These are phyloP conservation scores for Bombus breviceps DNA, from an alignment of 1,140 invertebrate species.

Conservation along the genomic window DNA sequence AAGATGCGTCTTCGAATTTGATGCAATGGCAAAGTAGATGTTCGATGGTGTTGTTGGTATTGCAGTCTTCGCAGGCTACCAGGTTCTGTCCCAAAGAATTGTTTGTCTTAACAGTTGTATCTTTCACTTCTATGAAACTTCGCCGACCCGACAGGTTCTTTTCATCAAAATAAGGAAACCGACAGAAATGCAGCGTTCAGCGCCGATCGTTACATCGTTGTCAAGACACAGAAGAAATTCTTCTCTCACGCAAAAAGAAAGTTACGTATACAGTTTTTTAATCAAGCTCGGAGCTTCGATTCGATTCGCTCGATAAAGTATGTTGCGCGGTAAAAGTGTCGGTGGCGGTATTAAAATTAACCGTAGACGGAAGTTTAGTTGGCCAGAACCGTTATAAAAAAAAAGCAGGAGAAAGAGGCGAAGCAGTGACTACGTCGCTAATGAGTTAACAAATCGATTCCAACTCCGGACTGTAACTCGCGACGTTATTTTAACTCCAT, in stretches of 20 bases:
- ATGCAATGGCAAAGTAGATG: too few relatives aligned
- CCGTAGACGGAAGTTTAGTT: not conserved
- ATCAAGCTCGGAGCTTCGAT: not conserved
- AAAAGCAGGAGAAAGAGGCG: not conserved
- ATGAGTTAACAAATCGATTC: constrained; percentile 47
- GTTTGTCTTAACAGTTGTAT: too few relatives aligned
- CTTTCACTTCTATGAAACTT: too few relatives aligned
- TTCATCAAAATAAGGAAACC: too few relatives aligned
- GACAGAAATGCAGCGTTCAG: too few relatives aligned
- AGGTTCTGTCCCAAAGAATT: too few relatives aligned
- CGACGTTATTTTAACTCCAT: constrained; percentile 46
- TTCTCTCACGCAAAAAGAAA: not conserved
- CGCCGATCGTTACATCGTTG: too few relatives aligned
- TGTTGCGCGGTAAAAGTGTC: not conserved
- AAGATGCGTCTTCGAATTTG: too few relatives aligned
- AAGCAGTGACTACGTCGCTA: not conserved
- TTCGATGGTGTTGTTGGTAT: too few relatives aligned
- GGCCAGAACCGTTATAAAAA: not conserved
- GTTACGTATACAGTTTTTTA: not conserved
- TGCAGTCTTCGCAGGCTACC: too few relatives aligned
- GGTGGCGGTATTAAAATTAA: not conserved
- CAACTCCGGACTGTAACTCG: constrained; percentile 18
- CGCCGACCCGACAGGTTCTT: too few relatives aligned
- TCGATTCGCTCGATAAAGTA: not conserved
- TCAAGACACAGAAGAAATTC: not conserved